Percentiles rank a stretch among this genome's conserved stretches.
Conservation (phyloP, 1,140 invertebrate genomes). For the Drosophila triauraria region DNA sequence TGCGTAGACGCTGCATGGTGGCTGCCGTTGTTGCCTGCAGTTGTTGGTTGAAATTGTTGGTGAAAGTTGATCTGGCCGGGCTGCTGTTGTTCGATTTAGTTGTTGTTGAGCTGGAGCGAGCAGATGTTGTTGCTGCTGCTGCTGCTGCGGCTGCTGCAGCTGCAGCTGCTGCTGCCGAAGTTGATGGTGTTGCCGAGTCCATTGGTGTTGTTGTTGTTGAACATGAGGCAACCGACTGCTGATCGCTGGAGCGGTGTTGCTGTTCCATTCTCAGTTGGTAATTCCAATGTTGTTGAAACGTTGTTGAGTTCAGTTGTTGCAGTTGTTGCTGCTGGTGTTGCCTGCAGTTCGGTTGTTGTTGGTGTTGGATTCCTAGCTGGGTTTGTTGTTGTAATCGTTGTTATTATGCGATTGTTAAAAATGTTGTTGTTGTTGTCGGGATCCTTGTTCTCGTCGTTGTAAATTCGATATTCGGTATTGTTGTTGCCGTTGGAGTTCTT, state of each 20-base stretch:
- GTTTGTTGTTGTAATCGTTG: conserved; percentile 9
- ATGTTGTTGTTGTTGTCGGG: conserved; percentile 12
- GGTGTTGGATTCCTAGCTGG: conserved; percentile 4
- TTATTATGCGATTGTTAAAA: conserved; percentile 4
- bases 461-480: background rate
- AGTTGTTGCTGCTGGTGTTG: background rate
- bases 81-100: conserved; percentile 10
- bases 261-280: conserved; percentile 13
- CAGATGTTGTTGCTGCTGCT: conserved; percentile 4
- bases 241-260: conserved; percentile 43
- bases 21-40: conserved; percentile 17
- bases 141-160: background rate
- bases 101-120: conserved; percentile 1
- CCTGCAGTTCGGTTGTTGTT: conserved; percentile 7
- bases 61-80: conserved; percentile 9
- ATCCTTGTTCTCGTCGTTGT: conserved; percentile 13
- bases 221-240: conserved; percentile 17
- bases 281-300: conserved; percentile 6
- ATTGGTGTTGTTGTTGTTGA: conserved; percentile 7
- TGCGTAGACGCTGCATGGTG: conserved; percentile 91
- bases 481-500: conserved; percentile 13
- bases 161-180: background rate
- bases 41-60: conserved; percentile 33
- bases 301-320: conserved; percentile 4
- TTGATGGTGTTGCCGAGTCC: conserved; percentile 1